Base-by-base conservation (phyloP, 2,888 invertebrate genomes). In the Bellardia bayeri region DNA sequence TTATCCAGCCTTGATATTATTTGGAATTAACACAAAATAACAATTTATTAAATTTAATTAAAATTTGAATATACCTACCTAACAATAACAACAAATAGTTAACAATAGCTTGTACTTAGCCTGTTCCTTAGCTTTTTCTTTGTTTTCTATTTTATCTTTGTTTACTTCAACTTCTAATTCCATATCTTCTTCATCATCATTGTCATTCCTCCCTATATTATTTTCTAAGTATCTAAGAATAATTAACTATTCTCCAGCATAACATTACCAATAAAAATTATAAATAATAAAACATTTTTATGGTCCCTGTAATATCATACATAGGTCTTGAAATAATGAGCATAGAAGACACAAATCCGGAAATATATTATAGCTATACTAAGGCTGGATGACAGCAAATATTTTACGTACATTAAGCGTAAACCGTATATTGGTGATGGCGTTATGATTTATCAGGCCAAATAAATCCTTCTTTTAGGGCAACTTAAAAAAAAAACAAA, bases 231-330 rank as follows among this genome's bases (percentile, higher is more conserved):
- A 71, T 56, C 11, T 71, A 40, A 5, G 54, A 16, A 16, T 16
- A 14, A 54, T 40, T 40, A 11, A 71, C 8, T 2, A 71, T 14
- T 11, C 16, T 37, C 9, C 54, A 56, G 3, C 11, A 11, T n/a
- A 71, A 40, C 56, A 71, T 54, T 16, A 71, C 40, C 4, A 71
- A 6, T 16, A 56, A 40, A 56, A 56, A 71, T 11, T 5, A 3
- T 9, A 71, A 16, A 16, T 54, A 56, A 51, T 71, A 71, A 40
- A 71, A 71, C 54, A 71, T 71, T 71, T 56, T 37, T 0, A 71
- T 16, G 40, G 14, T 37, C 2, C 56, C 71, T 4, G 16, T 40
- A 5, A 56, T 5, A 71, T 56, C n/a, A n/a, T n/a, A n/a, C 13
- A 14, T 49, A 51, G 49, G 13, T 40, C 40, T 71, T 71, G n/a